Conservation (phyloP, 2,113 vertebrate genomes). For the Pitta sordida region DNA sequence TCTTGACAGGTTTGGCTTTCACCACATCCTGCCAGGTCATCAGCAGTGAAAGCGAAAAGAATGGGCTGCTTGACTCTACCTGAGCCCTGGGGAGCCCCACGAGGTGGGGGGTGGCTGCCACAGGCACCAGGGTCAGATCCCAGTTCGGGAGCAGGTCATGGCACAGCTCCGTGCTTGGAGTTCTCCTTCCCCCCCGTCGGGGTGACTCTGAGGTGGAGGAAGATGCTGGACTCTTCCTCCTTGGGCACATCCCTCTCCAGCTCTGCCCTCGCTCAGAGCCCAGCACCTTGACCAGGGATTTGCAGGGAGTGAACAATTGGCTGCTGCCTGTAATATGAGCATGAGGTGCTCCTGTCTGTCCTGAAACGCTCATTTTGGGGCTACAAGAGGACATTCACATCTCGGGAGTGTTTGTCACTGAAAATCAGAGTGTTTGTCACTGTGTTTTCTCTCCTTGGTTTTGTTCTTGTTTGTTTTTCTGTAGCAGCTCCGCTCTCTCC, state of each 20-base stretch:
- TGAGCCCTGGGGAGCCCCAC: not conserved
- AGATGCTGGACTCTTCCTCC: not conserved
- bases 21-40: conserved; percentile 47
- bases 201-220: not conserved
- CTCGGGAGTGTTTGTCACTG: no score
- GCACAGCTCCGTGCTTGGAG: not conserved
- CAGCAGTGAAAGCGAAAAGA: conserved; percentile 50
- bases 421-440: accelerated
- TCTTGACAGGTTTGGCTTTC: not conserved
- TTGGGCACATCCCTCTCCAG: accelerated
- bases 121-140: accelerated
- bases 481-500: not conserved
- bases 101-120: accelerated
- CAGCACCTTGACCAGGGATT: accelerated
- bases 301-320: accelerated
- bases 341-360: not conserved
- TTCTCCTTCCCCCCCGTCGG: not conserved
- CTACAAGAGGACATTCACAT: not conserved
- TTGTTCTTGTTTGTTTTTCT: not conserved
- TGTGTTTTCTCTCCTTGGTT: not conserved
- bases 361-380: not conserved
- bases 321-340: accelerated
- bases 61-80: not conserved
- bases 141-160: not conserved
- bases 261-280: no score